phyloP scores from a whole-genome alignment of 2,797 vertebrate genomes.

The Squalus acanthias region DNA sequence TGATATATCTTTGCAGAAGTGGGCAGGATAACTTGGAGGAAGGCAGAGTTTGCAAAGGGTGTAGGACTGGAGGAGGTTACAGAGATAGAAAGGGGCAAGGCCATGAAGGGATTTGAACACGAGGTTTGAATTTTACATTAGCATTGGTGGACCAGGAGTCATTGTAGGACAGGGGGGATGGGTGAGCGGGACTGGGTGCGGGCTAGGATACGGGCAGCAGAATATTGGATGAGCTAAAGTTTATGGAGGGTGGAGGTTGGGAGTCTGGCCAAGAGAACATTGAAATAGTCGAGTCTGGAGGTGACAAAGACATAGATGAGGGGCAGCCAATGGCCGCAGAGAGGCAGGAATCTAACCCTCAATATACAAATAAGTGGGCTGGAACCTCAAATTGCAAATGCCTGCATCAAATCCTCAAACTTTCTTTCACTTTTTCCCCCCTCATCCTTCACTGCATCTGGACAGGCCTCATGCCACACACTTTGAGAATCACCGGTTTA shows the following conservation, averaged over 20 bases:
- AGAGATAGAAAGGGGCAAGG: background rate
- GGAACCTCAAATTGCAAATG: background rate
- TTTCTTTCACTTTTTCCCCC: background rate
- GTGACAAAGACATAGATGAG: background rate
- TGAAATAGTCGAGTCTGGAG: background rate
- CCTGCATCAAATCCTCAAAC: background rate
- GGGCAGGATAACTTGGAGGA: no score
- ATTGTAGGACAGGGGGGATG: background rate
- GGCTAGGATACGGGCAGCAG: background rate
- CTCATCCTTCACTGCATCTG: background rate
- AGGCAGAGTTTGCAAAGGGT: no score
- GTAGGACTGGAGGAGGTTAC: no score
- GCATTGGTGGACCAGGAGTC: background rate
- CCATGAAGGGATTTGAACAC: background rate
- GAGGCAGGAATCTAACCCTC: background rate
- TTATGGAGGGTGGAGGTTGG: background rate
- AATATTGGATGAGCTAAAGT: background rate
- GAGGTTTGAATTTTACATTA: background rate
- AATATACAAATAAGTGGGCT: background rate
- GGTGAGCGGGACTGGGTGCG: background rate
- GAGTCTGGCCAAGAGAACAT: background rate
- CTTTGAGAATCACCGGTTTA: background rate
- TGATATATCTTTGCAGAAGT: no score
- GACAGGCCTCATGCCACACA: background rate
- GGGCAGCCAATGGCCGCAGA: background rate